phyloP scores from a whole-genome alignment of 2,888 invertebrate genomes.

The Cephus pulcher region DNA sequence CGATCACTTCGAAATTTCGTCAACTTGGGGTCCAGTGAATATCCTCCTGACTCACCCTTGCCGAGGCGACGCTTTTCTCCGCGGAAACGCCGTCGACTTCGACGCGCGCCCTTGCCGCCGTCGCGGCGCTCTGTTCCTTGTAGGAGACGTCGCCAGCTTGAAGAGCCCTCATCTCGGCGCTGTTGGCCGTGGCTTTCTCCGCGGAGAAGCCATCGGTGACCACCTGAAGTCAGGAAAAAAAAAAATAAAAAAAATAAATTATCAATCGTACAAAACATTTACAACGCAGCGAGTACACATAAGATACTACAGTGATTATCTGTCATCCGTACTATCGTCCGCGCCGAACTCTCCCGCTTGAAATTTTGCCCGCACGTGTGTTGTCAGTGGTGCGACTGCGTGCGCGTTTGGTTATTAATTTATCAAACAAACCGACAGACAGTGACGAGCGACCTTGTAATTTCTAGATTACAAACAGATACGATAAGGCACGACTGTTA shows the following conservation, averaged over 20 bases:
- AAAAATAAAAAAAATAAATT: not conserved
- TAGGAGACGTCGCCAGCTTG: conserved; percentile 87
- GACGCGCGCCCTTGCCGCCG: conserved; percentile 81
- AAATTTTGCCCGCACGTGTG: not conserved
- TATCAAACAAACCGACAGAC: not conserved
- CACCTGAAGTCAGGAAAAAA: conserved; percentile 66
- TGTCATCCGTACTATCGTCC: not conserved
- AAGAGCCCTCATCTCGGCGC: conserved; percentile 78
- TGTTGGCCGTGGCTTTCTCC: conserved; percentile 79
- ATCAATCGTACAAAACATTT: not conserved
- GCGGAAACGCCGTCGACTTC: conserved; percentile 88
- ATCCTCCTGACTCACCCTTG: conserved; percentile 74
- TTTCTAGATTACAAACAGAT: not conserved
- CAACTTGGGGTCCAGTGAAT: not conserved
- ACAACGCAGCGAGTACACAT: not conserved
- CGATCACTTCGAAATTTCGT: not conserved
- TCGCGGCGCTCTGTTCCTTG: conserved; percentile 82
- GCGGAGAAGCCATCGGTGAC: conserved; percentile 86
- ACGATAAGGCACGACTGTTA: not conserved
- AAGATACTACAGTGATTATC: not conserved
- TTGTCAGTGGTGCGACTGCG: not conserved
- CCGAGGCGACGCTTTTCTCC: conserved; percentile 85
- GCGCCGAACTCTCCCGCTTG: not conserved
- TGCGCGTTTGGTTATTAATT: not conserved
- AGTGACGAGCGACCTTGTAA: not conserved